Evolutionary conservation across 2,888 invertebrate species (phyloP).

Genomic region (Aethes cnicana): DNA sequence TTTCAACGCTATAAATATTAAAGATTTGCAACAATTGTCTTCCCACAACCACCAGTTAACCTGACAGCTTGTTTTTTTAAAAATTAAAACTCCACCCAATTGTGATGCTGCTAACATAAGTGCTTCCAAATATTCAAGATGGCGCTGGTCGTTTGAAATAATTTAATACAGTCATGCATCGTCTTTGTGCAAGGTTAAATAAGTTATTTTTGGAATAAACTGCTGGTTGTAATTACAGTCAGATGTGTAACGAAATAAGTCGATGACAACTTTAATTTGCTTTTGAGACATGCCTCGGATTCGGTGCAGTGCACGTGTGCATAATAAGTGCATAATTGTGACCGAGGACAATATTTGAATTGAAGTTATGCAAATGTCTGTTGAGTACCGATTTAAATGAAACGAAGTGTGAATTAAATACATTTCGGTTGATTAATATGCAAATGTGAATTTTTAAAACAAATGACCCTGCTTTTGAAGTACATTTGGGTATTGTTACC

Average conservation of each 20-base stretch:
- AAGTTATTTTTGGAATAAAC: constrained; percentile 26
- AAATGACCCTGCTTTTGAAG: no score
- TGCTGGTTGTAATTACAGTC: constrained; percentile 19
- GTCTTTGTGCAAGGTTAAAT: constrained; percentile 17
- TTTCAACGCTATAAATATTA: no score
- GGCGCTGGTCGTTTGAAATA: constrained; percentile 9
- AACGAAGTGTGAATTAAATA: not conserved
- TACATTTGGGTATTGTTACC: no score
- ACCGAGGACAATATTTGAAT: constrained; percentile 9
- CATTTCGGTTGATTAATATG: not conserved
- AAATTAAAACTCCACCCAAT: no score
- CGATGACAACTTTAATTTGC: constrained; percentile 10
- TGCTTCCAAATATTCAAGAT: constrained; percentile 7
- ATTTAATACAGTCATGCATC: constrained; percentile 9
- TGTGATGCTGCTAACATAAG: no score
- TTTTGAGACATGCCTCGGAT: constrained; percentile 14
- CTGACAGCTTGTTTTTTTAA: no score
- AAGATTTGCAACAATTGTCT: no score
- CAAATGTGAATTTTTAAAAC: no score
- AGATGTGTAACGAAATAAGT: constrained; percentile 27
- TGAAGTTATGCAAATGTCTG: constrained; percentile 7
- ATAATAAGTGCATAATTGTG: constrained; percentile 11
- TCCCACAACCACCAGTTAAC: no score
- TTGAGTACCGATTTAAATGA: not conserved
- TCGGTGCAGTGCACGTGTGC: constrained; percentile 13